These are phyloP conservation scores for Gallinago jamesoni DNA, from an alignment of 2,113 vertebrate species.

Conservation along the genomic window DNA sequence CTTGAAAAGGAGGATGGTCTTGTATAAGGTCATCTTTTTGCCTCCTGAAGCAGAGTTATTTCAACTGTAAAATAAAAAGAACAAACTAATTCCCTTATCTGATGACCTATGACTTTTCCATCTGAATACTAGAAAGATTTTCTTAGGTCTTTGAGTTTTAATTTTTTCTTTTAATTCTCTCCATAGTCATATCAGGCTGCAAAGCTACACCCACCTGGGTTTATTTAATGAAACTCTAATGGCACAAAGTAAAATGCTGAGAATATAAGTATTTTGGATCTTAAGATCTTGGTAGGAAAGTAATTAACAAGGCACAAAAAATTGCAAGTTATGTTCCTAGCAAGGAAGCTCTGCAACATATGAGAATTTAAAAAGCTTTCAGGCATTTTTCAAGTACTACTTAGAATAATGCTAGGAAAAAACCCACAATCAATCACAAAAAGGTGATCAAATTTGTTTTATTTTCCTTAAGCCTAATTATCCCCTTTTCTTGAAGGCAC, in stretches of 20 bases:
- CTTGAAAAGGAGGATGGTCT: not conserved
- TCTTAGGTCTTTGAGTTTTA: not conserved
- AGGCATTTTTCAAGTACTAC: not conserved
- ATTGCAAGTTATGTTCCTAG: not conserved
- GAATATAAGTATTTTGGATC: not conserved
- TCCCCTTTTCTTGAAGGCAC: not conserved
- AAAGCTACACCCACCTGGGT: not conserved
- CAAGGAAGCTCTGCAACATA: not conserved
- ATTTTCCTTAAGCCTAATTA: not conserved
- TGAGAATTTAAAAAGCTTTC: not conserved
- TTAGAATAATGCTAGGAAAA: not conserved
- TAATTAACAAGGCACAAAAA: not conserved
- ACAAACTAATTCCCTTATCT: not conserved
- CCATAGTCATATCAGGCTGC: not conserved
- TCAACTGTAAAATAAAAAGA: not conserved
- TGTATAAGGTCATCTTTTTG: not conserved
- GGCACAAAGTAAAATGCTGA: not conserved
- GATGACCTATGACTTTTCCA: not conserved
- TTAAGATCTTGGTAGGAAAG: not conserved
- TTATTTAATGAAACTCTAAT: not conserved
- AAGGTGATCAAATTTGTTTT: not conserved
- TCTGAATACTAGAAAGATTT: not conserved
- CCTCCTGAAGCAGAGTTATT: not conserved
- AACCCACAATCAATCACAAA: accelerated
- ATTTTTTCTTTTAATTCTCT: not conserved